A percentile compares a stretch with the other conserved stretches of the same genome.
These are phyloP conservation scores for Schizaphis graminum DNA, from an alignment of 2,888 invertebrate genomes.

Conservation along the genomic window DNA sequence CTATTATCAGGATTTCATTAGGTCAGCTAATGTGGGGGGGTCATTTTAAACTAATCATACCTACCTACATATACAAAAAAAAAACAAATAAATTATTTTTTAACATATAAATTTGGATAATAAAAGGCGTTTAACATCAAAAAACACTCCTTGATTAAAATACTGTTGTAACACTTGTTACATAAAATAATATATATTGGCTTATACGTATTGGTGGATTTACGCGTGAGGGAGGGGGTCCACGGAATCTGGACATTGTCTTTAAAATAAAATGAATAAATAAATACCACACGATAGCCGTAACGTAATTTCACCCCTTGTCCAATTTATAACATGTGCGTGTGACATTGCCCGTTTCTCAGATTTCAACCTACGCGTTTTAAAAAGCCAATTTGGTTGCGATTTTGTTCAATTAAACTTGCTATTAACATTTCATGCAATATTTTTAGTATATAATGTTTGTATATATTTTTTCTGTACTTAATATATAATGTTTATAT, in stretches of 20 bases:
- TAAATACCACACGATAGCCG: neutral
- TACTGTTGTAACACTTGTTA: no score
- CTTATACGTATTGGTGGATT: no score
- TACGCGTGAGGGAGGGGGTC: no score
- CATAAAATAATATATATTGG: neutral
- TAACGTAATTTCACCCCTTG: neutral
- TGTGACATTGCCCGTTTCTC: neutral
- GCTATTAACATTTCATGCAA: neutral
- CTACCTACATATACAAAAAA: neutral
- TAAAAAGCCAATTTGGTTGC: neutral
- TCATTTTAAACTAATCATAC: neutral
- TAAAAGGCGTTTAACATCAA: neutral
- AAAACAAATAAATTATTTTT: neutral
- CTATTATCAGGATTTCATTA: neutral
- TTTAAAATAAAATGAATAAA: neutral
- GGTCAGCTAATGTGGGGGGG: neutral
- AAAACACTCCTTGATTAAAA: neutral
- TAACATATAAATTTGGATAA: neutral
- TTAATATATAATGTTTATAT: neutral
- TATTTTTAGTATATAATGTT: neutral
- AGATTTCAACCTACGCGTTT: neutral
- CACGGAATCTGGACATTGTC: no score
- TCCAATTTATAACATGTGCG: neutral
- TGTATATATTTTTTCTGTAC: neutral
- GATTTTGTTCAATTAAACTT: neutral